phyloP scores from a whole-genome alignment of 2,888 invertebrate genomes.

The Sycophila texana region DNA sequence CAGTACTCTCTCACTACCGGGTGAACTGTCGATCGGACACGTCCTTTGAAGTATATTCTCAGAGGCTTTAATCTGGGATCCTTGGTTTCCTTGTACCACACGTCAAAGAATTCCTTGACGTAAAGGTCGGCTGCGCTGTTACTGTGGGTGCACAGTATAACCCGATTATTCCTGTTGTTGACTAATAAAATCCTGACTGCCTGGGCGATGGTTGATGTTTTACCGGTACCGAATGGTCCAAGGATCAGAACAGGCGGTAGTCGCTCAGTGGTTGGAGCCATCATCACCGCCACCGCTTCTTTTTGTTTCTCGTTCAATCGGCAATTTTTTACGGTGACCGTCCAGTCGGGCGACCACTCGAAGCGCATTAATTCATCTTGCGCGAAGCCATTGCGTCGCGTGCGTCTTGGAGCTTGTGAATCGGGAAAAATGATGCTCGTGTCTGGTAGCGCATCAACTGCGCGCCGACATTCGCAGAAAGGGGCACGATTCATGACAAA shows the following conservation, averaged over 20 bases:
- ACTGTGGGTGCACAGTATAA: conserved; percentile 90
- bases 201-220: conserved; percentile 88
- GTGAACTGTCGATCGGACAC: conserved; percentile 85
- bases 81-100: conserved; percentile 83
- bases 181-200: conserved; percentile 71
- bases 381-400: background rate
- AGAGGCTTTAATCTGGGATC: conserved; percentile 81
- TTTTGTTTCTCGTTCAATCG: conserved; percentile 86
- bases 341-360: conserved; percentile 47
- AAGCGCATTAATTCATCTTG: background rate
- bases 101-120: conserved; percentile 89
- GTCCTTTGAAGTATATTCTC: conserved; percentile 87
- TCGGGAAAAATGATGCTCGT: conserved; percentile 84
- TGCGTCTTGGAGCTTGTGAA: background rate
- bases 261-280: conserved; percentile 80
- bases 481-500: conserved; percentile 88
- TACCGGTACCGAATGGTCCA: conserved; percentile 92
- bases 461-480: conserved; percentile 90
- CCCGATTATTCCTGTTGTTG: conserved; percentile 82
- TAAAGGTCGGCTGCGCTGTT: conserved; percentile 92
- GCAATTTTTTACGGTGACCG: conserved; percentile 77
- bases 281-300: conserved; percentile 87
- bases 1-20: conserved; percentile 80
- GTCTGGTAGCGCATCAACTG: conserved; percentile 85
- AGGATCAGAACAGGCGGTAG: conserved; percentile 85